Evolutionary conservation across 2,113 vertebrate species (phyloP).

Genomic region (Fukomys damarensis): DNA sequence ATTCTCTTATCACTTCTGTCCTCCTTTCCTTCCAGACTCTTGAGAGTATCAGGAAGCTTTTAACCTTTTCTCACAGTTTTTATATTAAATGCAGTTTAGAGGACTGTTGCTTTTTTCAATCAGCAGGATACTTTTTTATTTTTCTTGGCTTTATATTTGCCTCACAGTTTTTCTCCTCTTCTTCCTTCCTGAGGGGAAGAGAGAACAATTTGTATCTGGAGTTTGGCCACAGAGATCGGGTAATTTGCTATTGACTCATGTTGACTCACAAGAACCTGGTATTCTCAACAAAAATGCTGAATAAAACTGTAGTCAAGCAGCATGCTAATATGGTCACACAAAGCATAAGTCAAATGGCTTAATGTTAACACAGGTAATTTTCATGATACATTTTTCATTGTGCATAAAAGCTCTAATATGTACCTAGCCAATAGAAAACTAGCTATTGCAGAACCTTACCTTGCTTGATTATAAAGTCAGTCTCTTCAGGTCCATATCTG

Average conservation of each 20-base stretch:
- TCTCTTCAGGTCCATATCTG: not conserved
- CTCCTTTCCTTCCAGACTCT: not conserved
- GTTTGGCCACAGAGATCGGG: not conserved
- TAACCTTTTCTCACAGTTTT: not conserved
- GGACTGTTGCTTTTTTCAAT: not conserved
- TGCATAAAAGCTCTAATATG: not conserved
- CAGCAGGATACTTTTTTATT: not conserved
- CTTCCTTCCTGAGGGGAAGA: not conserved
- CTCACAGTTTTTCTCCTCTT: not conserved
- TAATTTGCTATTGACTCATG: not conserved
- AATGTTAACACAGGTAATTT: not conserved
- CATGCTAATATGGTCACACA: not conserved
- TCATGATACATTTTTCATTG: not conserved
- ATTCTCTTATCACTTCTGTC: not conserved
- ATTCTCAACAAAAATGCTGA: not conserved
- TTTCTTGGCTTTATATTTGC: not conserved
- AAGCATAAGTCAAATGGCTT: not conserved
- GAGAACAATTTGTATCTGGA: not conserved
- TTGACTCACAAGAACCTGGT: rapidly evolving
- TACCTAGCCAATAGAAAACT: not conserved
- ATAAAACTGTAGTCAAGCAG: not conserved
- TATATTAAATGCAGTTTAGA: not conserved
- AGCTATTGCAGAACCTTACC: not conserved
- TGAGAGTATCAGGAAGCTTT: not conserved
- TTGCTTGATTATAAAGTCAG: not conserved